These are phyloP conservation scores for Drepana arcuata DNA, from an alignment of 1,140 invertebrate genomes.

Conservation along the genomic window DNA sequence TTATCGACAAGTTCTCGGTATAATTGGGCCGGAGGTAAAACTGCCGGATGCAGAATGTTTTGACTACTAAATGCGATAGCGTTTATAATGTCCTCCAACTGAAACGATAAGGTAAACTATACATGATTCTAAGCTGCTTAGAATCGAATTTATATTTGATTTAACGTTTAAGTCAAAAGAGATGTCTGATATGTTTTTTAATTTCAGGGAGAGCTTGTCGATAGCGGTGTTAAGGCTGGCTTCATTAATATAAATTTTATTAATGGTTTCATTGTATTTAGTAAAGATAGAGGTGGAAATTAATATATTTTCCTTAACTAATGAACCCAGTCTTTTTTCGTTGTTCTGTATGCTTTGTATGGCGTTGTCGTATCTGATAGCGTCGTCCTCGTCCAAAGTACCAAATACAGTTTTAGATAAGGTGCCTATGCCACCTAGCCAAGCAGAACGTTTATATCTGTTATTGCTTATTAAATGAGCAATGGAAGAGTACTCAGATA, in stretches of 20 bases:
- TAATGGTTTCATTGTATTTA: neutral
- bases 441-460: slow-evolving; percentile 7
- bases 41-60: too few species aligned
- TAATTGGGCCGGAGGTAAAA: too few species aligned
- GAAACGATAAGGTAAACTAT: neutral
- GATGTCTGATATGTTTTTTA: neutral
- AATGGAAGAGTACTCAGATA: slow-evolving; percentile 13
- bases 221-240: neutral
- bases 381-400: slow-evolving; percentile 17
- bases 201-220: neutral
- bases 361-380: slow-evolving; percentile 5
- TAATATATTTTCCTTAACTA: neutral
- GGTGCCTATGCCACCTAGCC: slow-evolving; percentile 16
- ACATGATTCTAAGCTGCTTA: neutral
- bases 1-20: too few species aligned
- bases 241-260: slow-evolving; percentile 1
- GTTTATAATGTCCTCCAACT: neutral
- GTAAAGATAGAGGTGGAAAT: neutral
- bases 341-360: too few species aligned
- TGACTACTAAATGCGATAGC: too few species aligned
- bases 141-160: neutral
- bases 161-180: too few species aligned
- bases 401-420: slow-evolving; percentile 18
- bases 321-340: too few species aligned
- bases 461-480: slow-evolving; percentile 10